Conservation (phyloP, 2,113 vertebrate genomes). For the Pipa parva region DNA sequence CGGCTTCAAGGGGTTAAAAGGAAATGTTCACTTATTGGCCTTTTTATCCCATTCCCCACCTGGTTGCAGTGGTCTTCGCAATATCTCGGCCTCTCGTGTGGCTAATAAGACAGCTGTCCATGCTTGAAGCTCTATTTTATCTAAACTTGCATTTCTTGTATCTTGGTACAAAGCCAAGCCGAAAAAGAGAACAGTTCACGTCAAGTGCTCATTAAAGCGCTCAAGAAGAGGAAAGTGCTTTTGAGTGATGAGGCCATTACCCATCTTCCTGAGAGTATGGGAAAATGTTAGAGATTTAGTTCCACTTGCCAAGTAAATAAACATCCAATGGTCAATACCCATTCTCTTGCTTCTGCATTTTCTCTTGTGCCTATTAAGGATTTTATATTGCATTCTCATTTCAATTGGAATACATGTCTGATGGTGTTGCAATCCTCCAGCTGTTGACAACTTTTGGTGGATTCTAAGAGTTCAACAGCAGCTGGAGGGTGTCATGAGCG, state of each 20-base stretch:
- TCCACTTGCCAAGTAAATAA: constrained; percentile 14
- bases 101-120: constrained; percentile 32
- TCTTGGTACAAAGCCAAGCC: constrained; percentile 27
- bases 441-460: no score
- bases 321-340: constrained; percentile 10
- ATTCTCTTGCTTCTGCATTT: not conserved
- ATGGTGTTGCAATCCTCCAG: no score
- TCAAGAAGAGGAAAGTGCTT: constrained; percentile 34
- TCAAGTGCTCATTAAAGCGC: constrained; percentile 39
- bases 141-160: constrained; percentile 19
- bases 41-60: not conserved
- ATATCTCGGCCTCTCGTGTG: constrained; percentile 14
- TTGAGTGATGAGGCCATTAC: constrained; percentile 34
- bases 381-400: no score
- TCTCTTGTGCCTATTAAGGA: not conserved
- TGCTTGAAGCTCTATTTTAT: constrained; percentile 15
- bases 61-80: constrained; percentile 5
- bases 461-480: no score
- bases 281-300: constrained; percentile 10
- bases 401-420: no score
- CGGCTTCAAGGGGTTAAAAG: not conserved
- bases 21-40: not conserved
- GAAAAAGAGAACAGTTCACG: constrained; percentile 25
- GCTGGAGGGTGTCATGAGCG: no score
- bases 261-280: constrained; percentile 32